Evolutionary conservation across 2,888 invertebrate species (phyloP).

Genomic region (Disparrhopalites patrizii): DNA sequence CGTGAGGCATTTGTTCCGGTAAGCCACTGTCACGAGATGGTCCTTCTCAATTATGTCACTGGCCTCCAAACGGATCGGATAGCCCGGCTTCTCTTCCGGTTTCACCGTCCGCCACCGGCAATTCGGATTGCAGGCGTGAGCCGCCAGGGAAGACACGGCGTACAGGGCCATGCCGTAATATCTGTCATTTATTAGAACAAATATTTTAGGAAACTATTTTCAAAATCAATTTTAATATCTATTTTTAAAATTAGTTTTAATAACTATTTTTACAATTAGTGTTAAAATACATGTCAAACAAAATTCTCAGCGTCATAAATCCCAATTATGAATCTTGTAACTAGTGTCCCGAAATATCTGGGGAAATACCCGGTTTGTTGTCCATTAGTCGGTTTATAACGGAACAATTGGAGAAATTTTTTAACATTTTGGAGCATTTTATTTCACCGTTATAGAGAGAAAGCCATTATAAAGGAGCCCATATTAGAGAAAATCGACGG

Average conservation of each 20-base stretch:
- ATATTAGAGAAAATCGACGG: no score
- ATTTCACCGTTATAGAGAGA: no score
- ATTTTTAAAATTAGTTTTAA: background rate
- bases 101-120: constrained; percentile 7
- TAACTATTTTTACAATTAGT: background rate
- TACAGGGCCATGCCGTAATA: constrained; percentile 25
- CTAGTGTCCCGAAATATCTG: no score
- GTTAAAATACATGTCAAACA: no score
- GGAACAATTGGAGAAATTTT: no score
- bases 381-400: no score
- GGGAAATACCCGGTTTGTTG: no score
- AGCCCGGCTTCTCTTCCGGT: constrained; percentile 17
- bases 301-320: no score
- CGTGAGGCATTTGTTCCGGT: constrained; percentile 21
- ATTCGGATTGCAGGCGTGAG: constrained; percentile 24
- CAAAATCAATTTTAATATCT: background rate
- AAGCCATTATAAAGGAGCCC: no score
- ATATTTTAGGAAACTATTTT: background rate
- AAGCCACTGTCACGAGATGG: constrained; percentile 6
- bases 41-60: background rate
- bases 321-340: no score
- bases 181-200: no score
- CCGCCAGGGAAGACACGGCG: background rate
- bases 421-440: no score
- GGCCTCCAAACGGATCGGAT: constrained; percentile 14